These are phyloP conservation scores for Napeogenes inachia DNA, from an alignment of 2,888 invertebrate species.

Conservation along the genomic window DNA sequence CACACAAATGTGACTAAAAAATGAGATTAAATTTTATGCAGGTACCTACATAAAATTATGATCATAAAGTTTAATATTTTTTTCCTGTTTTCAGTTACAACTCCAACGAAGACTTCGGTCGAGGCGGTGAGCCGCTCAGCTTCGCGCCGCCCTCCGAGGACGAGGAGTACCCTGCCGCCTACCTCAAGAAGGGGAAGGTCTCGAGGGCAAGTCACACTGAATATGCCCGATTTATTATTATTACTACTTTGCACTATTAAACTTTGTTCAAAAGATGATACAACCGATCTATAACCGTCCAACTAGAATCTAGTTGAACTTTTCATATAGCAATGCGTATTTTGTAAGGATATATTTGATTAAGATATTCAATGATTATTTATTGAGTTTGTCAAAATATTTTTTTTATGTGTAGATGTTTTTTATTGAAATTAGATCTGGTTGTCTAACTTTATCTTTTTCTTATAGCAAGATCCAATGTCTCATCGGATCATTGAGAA, in stretches of 20 bases:
- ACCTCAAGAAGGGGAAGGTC: conserved; percentile 83
- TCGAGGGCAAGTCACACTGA: conserved; percentile 76
- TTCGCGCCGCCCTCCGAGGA: conserved; percentile 84
- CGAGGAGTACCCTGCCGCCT: conserved; percentile 82
- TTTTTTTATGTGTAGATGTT: too few species aligned
- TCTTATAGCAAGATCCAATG: conserved; percentile 92
- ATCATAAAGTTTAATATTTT: too few species aligned
- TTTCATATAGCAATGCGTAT: conserved; percentile 10
- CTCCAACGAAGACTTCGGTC: conserved; percentile 71
- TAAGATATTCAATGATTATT: background rate
- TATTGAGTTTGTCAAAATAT: background rate
- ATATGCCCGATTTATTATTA: conserved; percentile 58
- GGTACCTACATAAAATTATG: too few species aligned
- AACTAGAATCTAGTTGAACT: too few species aligned
- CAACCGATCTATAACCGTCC: too few species aligned
- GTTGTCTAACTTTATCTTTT: conserved; percentile 4
- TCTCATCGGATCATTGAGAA: conserved; percentile 99
- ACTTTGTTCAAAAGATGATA: too few species aligned
- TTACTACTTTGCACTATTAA: conserved; percentile 4
- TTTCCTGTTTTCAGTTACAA: conserved; percentile 62
- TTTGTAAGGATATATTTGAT: conserved; percentile 1
- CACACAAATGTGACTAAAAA: too few species aligned
- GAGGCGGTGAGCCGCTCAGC: conserved; percentile 76
- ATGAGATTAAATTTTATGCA: too few species aligned
- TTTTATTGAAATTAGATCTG: background rate